Base-by-base conservation (phyloP, 2,888 invertebrate genomes). In the Choristoneura rosaceana region DNA sequence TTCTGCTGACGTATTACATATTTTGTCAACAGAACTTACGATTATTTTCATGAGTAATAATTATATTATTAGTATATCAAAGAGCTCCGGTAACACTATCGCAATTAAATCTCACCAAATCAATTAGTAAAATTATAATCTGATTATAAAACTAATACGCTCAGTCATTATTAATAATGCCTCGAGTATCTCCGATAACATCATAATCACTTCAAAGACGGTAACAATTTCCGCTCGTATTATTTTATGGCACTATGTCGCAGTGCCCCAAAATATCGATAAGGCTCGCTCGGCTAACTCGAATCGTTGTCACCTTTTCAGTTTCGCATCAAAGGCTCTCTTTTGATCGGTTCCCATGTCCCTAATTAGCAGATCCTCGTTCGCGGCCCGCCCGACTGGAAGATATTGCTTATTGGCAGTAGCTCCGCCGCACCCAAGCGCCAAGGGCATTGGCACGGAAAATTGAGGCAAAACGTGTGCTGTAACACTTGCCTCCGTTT, bases 401-500 rank as follows among this genome's bases (percentile, higher is more conserved):
- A 94, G 89, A 91, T 90, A 94, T 93, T 93, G 93, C 91, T 93
- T 93, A 94, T 93, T 92, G 92, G 90, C 87, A 90, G 87, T 88
- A 90, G 87, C 90, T 87, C 79, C 84, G 80, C 83, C 84, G 84
- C 78, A 81, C 81, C 80, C 82, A 80, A 81, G 84, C 82, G 81
- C 84, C 83, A 81, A 78, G 80, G 76, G 78, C 84, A 88, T 79
- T 89, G 90, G 91, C 83, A 89, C 84, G 93, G 93, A 93, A 93
- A 93, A 93, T 93, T 92, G 89, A 90, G 89, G 91, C 83, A 87
- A 87, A 89, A 89, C 86, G 82, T 79, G 80, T 81, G 80, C 80
- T 79, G 82, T 84, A 85, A 86, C 80, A 81, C 80, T 78, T 80
- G 80, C 79, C 81, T 82, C 77, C 75, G 76, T 81, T 81, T 81